A percentile compares a stretch with the other conserved stretches of the same genome.
Conservation (phyloP, 2,888 invertebrate genomes). For the Latrodectus elegans region DNA sequence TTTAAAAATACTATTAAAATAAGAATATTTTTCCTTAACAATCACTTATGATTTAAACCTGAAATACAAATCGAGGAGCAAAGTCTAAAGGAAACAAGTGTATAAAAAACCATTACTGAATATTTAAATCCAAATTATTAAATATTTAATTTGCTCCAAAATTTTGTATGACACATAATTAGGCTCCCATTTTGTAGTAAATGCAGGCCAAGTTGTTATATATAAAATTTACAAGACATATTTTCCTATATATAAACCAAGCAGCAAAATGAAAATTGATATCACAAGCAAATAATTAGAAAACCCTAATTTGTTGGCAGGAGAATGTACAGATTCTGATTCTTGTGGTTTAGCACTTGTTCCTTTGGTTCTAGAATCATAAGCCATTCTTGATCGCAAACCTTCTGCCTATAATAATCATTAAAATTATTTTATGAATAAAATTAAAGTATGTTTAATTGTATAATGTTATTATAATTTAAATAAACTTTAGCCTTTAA, state of each 20-base stretch:
- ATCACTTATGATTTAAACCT: too few species aligned
- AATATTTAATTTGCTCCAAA: slow-evolving; percentile 1
- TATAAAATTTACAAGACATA: slow-evolving; percentile 43
- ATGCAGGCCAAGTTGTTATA: slow-evolving; percentile 18
- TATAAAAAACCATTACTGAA: not conserved
- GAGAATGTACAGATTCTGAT: slow-evolving; percentile 6
- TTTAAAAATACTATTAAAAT: too few species aligned
- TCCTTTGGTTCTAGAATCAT: slow-evolving; percentile 38
- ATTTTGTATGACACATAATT: slow-evolving; percentile 5
- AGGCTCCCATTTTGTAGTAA: slow-evolving; percentile 26
- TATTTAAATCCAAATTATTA: not conserved
- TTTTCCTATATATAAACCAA: slow-evolving; percentile 60
- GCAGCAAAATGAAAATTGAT: slow-evolving; percentile 45
- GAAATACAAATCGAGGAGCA: not conserved
- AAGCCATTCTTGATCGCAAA: slow-evolving; percentile 39
- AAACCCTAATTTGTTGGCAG: slow-evolving; percentile 19
- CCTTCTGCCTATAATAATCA: slow-evolving; percentile 46
- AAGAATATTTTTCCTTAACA: too few species aligned
- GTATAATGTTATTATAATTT: too few species aligned
- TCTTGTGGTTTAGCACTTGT: slow-evolving; percentile 47
- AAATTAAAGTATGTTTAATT: too few species aligned
- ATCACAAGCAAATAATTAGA: slow-evolving; percentile 44
- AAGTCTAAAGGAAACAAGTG: not conserved
- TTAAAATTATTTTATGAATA: not conserved
- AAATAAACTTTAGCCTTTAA: too few species aligned